A percentile compares a stretch with the other conserved stretches of the same genome.
Conservation (phyloP, 2,888 invertebrate species). For the Ditylenchus weischeri region DNA sequence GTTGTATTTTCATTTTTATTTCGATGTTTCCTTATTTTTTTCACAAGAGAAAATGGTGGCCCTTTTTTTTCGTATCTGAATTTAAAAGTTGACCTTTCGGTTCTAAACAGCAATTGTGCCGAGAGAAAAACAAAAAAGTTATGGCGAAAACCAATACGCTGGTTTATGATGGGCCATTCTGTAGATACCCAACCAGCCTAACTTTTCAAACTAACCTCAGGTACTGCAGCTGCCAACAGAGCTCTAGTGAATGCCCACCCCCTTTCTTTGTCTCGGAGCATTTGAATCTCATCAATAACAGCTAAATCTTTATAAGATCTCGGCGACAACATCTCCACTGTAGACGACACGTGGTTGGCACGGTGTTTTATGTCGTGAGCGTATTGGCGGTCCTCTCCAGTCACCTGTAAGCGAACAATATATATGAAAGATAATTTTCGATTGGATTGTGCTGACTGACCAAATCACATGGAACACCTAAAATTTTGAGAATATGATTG, state of each 20-base stretch:
- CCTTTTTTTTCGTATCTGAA: too few relatives aligned
- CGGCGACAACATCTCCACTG: conserved; percentile 93
- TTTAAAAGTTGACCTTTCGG: too few relatives aligned
- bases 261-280: conserved; percentile 81
- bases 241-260: conserved; percentile 99
- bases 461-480: conserved; percentile 91
- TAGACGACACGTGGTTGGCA: conserved; percentile 85
- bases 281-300: conserved; percentile 97
- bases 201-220: conserved; percentile 45
- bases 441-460: conserved; percentile 43
- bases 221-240: conserved; percentile 66
- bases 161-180: too few relatives aligned
- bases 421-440: too few relatives aligned
- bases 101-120: too few relatives aligned
- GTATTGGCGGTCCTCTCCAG: conserved; percentile 69
- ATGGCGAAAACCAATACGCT: too few relatives aligned
- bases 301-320: conserved; percentile 67
- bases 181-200: not conserved
- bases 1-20: too few relatives aligned
- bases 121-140: too few relatives aligned
- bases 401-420: conserved; percentile 63
- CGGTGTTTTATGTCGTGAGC: conserved; percentile 71
- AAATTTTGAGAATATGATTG: conserved; percentile 29
- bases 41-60: too few relatives aligned
- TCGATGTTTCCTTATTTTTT: too few relatives aligned